Evolutionary conservation across 2,113 vertebrate genomes (phyloP), one percentile per base, ranked within the genome.

Genomic region (Leptobrachium ailaonicum): DNA sequence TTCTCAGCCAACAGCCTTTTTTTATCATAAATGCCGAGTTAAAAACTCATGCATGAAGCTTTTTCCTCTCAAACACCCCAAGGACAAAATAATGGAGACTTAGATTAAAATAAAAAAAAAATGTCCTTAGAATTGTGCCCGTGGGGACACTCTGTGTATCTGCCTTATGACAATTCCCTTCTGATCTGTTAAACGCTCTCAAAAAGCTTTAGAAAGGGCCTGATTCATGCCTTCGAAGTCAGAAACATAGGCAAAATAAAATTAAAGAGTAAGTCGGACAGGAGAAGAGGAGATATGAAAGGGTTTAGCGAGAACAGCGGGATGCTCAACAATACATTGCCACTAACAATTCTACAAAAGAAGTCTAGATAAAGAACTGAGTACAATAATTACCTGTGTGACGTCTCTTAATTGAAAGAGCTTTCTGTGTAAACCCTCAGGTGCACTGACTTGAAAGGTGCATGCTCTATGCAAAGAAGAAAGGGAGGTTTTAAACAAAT

Each of bases 361-460:
- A 73, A 44, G 53, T 69, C 50, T 47, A 50, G 53, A 73, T 75
- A 81, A 68, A 74, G 79, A 75, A 68, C 66, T 10, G 11, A 45
- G 66, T 66, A 81, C 72, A 81, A 81, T 81, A 74, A 81, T 81
- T 81, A 81, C 71, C 79, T 62, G 79, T 75, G 43, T 81, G 79
- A 75, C 79, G 66, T 69, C 71, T 81, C 71, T 68, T 81, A 81
- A 81, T 81, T 81, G 79, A 81, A 81, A 81, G 79, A 6, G 66
- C 53, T 75, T 68, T 78, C 67, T 81, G 71, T 81, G 64, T 75
- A 75, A 75, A 81, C 41, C 79, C 79, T 81, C 13, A 69, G 71
- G 79, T 67, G 78, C 67, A 72, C n/a, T 50, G 66, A 81, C 79
- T 69, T 81, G 79, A 81, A 81, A 81, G 66, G 72, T 68, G 63